phyloP scores from a whole-genome alignment of 35 echinoderm and acorn worm genomes.

The Patiria miniata region DNA sequence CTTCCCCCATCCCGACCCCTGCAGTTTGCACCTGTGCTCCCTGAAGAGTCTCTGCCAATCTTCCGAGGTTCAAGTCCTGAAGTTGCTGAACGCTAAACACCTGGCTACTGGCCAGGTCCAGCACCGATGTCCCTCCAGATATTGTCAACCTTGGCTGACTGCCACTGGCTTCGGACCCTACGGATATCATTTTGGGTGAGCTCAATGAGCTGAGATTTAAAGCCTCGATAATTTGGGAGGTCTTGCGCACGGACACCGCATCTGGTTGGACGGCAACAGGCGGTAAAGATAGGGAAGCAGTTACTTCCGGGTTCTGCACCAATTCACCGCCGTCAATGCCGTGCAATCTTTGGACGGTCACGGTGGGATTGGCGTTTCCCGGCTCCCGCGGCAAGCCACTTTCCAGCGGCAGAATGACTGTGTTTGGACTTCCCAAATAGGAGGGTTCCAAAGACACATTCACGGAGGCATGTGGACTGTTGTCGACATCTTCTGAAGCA shows the following conservation, averaged over 20 bases:
- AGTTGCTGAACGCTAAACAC: neutral
- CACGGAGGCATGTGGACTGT: constrained; percentile 17
- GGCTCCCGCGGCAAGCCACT: neutral
- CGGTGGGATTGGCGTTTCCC: neutral
- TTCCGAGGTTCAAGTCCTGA: neutral
- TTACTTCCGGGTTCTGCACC: constrained; percentile 11
- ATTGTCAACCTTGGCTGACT: neutral
- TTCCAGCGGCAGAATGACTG: neutral
- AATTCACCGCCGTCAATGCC: too few species aligned
- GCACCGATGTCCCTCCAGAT: neutral
- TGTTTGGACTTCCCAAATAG: neutral
- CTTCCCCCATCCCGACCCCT: neutral
- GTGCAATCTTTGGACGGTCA: too few species aligned
- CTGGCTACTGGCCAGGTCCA: neutral
- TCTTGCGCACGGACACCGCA: neutral
- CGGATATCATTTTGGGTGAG: neutral
- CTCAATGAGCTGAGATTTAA: neutral
- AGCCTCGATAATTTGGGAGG: neutral
- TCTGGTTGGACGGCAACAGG: neutral
- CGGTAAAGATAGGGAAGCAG: neutral
- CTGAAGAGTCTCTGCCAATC: neutral
- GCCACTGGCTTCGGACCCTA: neutral
- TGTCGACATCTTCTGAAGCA: neutral
- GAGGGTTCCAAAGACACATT: constrained; percentile 8
- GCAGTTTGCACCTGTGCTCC: neutral